Evolutionary conservation across 1,140 invertebrate genomes (phyloP), one percentile per base, ranked within the genome.

Genomic region (Aphis gossypii): DNA sequence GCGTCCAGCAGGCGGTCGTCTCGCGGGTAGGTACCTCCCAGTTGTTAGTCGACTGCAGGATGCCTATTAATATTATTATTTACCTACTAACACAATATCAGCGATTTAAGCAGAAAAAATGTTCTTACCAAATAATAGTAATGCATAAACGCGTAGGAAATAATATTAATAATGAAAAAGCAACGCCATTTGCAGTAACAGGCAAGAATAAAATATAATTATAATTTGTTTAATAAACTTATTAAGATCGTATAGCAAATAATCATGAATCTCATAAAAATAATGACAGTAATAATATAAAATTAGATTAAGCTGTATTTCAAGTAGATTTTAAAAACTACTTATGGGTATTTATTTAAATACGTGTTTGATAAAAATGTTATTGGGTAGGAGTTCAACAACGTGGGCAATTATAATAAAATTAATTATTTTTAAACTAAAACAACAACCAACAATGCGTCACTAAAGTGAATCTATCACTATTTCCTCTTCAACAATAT

Each of bases 1-100:
- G 30, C 14, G 60, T 76, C 5, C 60, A 35, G 30, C 60, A 35
- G 60, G 30, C n/a, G n/a, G 14, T 76, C 14, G n/a, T 76, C n/a
- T 76, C 60, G n/a, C 0, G 14, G 60, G 60, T 76, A 76, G 60
- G 60, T 76, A n/a, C 30, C 11, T 76, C 60, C 30, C 60, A 68
- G 60, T 68, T 68, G 60, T 68, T 68, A 68, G 60, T 68, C 60
- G 60, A n/a, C 60, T 68, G 60, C 60, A 68, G 60, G 60, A 68
- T 68, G 60, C 60, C 60, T 68, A 68, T 68, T 68, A 68, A 68
- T 68, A 68, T 68, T 68, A n/a, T n/a, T 68, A 68, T n/a, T 68
- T 35, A 35, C 35, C 35, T 68, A 30, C 30, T n/a, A 68, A 68
- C 60, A 68, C 14, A n/a, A 68, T 14, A n/a, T 5, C 14, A 68